phyloP scores from a whole-genome alignment of 2,113 vertebrate genomes.

The Gallinago paraguaiae region DNA sequence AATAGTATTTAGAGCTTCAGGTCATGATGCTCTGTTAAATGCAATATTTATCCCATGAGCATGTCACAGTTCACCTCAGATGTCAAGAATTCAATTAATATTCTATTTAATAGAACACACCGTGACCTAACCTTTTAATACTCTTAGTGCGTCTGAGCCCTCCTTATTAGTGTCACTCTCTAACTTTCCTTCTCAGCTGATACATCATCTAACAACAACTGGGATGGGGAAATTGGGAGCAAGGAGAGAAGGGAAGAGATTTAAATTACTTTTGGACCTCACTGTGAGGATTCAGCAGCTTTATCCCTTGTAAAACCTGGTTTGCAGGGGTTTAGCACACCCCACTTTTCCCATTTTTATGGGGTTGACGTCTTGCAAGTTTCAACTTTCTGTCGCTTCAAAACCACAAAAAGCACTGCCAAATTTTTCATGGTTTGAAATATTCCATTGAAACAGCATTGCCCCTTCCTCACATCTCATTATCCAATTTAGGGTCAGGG shows the following conservation, averaged over 20 bases:
- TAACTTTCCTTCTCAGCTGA: constrained; percentile 42
- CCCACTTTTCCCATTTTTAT: neutral
- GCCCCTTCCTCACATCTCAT: neutral
- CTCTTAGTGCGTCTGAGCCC: constrained; percentile 24
- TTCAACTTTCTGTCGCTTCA: neutral
- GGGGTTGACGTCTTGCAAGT: neutral
- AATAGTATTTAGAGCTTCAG: constrained; percentile 35
- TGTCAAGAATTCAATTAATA: constrained; percentile 63
- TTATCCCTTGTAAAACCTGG: constrained; percentile 10
- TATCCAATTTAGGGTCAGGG: neutral
- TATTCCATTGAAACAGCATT: neutral
- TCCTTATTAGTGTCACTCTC: constrained; percentile 40
- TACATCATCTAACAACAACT: constrained; percentile 23
- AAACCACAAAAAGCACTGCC: neutral
- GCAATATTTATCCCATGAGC: constrained; percentile 52
- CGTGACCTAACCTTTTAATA: constrained; percentile 55
- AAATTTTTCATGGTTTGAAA: neutral
- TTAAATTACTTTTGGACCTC: constrained; percentile 42
- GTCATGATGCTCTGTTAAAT: constrained; percentile 47
- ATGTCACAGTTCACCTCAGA: constrained; percentile 54
- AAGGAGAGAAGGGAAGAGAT: neutral
- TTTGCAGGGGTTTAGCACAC: neutral
- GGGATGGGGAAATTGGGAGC: constrained; percentile 19
- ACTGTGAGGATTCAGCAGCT: constrained; percentile 42
- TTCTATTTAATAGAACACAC: constrained; percentile 53